These are phyloP conservation scores for Drosophila siamana DNA, from an alignment of 2,888 invertebrate genomes.

Conservation along the genomic window DNA sequence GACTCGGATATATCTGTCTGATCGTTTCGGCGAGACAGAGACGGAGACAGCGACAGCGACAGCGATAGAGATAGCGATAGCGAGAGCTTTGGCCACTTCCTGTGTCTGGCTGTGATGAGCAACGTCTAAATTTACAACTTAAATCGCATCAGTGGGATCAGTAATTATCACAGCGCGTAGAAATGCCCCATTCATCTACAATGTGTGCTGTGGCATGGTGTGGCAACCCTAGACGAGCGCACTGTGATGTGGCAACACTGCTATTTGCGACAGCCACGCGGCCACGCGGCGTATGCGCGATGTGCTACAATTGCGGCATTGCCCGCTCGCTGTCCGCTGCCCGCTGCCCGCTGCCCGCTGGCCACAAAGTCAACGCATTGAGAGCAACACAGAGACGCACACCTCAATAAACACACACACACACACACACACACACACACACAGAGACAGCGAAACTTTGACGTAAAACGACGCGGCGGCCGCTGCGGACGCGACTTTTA, in stretches of 20 bases:
- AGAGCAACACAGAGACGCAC: slow-evolving; percentile 37
- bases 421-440: slow-evolving; percentile 16
- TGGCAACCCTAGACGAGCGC: not conserved
- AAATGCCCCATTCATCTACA: not conserved
- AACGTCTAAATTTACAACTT: not conserved
- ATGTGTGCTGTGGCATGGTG: not conserved
- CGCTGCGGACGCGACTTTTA: slow-evolving; percentile 71
- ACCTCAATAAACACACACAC: slow-evolving; percentile 41
- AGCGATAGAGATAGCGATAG: no score
- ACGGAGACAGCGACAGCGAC: not conserved
- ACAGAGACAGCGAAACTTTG: slow-evolving; percentile 44
- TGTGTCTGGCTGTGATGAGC: not conserved
- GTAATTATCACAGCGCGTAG: not conserved
- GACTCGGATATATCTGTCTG: not conserved
- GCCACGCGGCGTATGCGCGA: slow-evolving; percentile 70
- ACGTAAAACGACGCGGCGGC: slow-evolving; percentile 59
- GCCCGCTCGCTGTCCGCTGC: slow-evolving; percentile 7
- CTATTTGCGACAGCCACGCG: slow-evolving; percentile 7
- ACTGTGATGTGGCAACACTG: slow-evolving; percentile 15
- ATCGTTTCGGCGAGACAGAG: not conserved
- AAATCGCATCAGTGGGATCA: slow-evolving; percentile 3
- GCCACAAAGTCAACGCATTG: slow-evolving; percentile 31
- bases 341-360: slow-evolving; percentile 3
- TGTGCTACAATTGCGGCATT: slow-evolving; percentile 64
- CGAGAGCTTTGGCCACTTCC: not conserved